Conservation (phyloP, 2,113 vertebrate species). For the Charadrius vociferus region DNA sequence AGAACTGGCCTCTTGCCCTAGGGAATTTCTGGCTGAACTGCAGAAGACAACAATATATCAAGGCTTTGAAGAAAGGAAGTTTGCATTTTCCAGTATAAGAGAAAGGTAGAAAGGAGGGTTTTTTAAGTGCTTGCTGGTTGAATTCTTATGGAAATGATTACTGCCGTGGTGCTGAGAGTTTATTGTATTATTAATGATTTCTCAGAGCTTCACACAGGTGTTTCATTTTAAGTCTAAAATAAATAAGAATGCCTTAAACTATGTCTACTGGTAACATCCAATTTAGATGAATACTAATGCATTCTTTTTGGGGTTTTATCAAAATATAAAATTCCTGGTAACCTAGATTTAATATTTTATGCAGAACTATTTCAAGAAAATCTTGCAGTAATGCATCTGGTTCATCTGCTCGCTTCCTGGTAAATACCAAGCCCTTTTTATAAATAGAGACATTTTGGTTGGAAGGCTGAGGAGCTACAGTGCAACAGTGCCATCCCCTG, state of each 20-base stretch:
- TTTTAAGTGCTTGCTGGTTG: background rate
- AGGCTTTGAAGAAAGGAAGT: background rate
- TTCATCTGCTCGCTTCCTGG: constrained; percentile 16
- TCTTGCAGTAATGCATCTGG: constrained; percentile 1
- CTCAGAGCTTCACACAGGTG: background rate
- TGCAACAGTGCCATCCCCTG: constrained; percentile 74
- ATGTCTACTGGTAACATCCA: background rate
- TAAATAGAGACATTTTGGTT: constrained; percentile 41
- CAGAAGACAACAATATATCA: background rate
- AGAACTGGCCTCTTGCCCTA: background rate
- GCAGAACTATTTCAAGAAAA: constrained; percentile 30
- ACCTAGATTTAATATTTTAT: background rate
- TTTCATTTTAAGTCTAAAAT: constrained; percentile 16
- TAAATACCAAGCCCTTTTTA: constrained; percentile 42
- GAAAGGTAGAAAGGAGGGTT: background rate
- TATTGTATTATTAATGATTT: background rate
- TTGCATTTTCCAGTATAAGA: background rate
- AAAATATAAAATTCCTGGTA: background rate
- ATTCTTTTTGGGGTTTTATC: background rate
- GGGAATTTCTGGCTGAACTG: background rate
- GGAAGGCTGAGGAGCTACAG: constrained; percentile 13
- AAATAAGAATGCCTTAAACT: background rate
- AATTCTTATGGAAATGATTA: background rate
- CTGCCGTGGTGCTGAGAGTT: background rate
- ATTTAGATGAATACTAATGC: background rate